Conservation (phyloP, 1,140 invertebrate species). For the Maniola jurtina region DNA sequence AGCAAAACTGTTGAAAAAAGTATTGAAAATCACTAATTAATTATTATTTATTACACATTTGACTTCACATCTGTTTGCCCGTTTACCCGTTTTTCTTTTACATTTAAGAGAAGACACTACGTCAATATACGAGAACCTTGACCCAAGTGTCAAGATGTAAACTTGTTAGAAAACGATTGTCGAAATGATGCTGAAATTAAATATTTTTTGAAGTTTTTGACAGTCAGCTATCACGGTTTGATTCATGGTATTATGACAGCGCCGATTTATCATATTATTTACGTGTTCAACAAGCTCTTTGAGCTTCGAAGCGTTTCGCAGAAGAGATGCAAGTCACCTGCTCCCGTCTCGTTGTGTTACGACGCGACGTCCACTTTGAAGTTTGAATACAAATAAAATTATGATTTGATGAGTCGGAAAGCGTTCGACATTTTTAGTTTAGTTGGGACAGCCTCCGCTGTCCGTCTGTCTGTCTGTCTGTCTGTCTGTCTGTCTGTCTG, state of each 20-base stretch:
- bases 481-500: no score
- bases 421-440: constrained; percentile 3
- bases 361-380: constrained; percentile 13
- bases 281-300: constrained; percentile 22
- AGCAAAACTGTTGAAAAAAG: no score
- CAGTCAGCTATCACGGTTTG: not conserved
- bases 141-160: not conserved
- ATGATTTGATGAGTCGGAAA: constrained; percentile 1
- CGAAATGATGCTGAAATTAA: constrained; percentile 18
- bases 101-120: no score
- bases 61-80: no score
- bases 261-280: constrained; percentile 30
- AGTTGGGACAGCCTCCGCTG: no score
- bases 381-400: constrained; percentile 16
- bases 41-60: no score
- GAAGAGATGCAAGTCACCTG: constrained; percentile 28
- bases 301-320: constrained; percentile 18
- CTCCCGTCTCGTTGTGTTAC: constrained; percentile 6
- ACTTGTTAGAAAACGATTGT: constrained; percentile 2
- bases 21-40: no score
- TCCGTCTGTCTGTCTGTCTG: no score
- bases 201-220: constrained; percentile 22
- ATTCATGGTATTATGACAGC: constrained; percentile 29
- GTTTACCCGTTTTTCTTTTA: no score
- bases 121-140: no score